These are phyloP conservation scores for Artibeus lituratus DNA, from an alignment of 2,797 vertebrate species.

Conservation along the genomic window DNA sequence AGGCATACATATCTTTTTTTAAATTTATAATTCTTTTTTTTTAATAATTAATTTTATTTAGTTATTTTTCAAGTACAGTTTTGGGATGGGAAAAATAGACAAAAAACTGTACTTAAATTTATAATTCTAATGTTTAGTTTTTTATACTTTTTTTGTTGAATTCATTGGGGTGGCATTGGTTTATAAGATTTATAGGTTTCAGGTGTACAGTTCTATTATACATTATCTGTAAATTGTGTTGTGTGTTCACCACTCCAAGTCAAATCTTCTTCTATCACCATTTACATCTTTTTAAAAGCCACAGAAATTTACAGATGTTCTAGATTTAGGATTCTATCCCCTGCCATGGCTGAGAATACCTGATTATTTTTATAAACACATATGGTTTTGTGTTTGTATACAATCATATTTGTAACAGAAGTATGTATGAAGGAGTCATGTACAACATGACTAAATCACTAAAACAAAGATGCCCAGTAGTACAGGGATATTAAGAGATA, in stretches of 20 bases:
- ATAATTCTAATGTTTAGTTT: not conserved
- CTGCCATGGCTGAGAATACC: not conserved
- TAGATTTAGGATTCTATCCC: not conserved
- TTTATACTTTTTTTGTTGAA: not conserved
- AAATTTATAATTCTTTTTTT: not conserved
- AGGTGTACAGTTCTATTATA: not conserved
- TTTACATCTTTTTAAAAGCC: not conserved
- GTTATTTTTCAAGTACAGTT: too few species aligned
- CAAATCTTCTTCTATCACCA: not conserved
- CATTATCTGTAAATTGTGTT: not conserved
- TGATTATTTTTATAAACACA: not conserved
- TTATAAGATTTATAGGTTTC: not conserved
- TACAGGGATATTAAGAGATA: not conserved
- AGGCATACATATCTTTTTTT: not conserved
- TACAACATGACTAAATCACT: not conserved
- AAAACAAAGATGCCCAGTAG: not conserved
- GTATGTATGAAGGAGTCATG: not conserved
- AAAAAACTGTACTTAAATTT: too few species aligned
- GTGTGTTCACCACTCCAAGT: not conserved
- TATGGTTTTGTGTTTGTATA: not conserved
- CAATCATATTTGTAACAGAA: not conserved
- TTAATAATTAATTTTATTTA: too few species aligned
- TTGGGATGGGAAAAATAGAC: too few species aligned
- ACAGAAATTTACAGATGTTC: not conserved
- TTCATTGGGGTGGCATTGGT: not conserved